Conservation (phyloP, 2,797 vertebrate species). For the Amniataba percoides region DNA sequence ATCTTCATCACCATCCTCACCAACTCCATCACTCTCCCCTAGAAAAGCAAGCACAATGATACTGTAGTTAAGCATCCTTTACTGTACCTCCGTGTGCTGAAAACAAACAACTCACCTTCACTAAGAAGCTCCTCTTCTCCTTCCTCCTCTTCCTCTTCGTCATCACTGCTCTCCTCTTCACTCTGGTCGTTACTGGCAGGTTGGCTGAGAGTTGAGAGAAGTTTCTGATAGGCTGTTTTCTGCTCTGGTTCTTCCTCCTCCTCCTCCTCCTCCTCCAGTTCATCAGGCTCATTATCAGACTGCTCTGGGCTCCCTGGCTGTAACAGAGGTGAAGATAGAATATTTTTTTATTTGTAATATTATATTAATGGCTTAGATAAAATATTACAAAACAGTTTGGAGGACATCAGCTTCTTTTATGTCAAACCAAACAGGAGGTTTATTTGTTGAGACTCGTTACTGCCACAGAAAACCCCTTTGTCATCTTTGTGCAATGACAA, state of each 20-base stretch:
- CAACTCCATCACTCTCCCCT: constrained; percentile 54
- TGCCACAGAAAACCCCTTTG: not conserved
- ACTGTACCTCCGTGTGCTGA: not conserved
- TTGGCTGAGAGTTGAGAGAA: constrained; percentile 89
- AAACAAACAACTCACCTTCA: constrained; percentile 67
- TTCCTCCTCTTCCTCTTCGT: constrained; percentile 61
- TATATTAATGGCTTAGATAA: not conserved
- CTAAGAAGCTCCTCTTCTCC: constrained; percentile 63
- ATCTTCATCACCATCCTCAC: constrained; percentile 45
- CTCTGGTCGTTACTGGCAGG: constrained; percentile 72
- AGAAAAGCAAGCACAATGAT: not conserved
- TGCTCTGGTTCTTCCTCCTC: constrained; percentile 88
- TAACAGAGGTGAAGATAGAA: constrained; percentile 12
- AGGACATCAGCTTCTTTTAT: not conserved
- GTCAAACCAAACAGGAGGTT: not conserved
- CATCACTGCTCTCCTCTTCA: constrained; percentile 84
- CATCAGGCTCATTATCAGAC: constrained; percentile 82
- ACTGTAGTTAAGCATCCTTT: too few species aligned
- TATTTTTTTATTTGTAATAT: not conserved
- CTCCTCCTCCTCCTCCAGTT: constrained; percentile 83
- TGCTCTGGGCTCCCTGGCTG: constrained; percentile 88
- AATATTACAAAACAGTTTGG: not conserved
- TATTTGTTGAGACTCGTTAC: not conserved
- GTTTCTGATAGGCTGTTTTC: constrained; percentile 90
- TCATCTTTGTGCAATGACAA: not conserved